These are phyloP conservation scores for Rhinichthys osculus DNA, from an alignment of 2,797 vertebrate species.

Conservation along the genomic window DNA sequence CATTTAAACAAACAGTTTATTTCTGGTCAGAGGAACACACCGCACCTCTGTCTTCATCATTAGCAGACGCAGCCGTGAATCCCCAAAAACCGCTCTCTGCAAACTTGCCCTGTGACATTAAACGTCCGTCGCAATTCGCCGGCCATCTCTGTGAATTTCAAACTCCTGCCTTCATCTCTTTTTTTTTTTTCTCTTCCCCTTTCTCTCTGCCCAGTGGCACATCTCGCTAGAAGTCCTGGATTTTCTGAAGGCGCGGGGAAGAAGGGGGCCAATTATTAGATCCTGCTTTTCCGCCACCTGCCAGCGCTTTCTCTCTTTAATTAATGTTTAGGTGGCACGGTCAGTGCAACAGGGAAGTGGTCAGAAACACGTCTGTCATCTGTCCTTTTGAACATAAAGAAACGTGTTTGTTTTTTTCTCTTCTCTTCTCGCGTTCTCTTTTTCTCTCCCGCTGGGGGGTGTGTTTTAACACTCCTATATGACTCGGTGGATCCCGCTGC, in stretches of 20 bases:
- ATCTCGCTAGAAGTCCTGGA: conserved; percentile 80
- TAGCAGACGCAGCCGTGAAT: conserved; percentile 81
- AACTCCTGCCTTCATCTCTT: conserved; percentile 52
- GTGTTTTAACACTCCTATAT: conserved; percentile 70
- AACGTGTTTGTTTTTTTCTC: conserved; percentile 88
- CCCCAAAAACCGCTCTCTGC: conserved; percentile 79
- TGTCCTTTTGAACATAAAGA: conserved; percentile 81
- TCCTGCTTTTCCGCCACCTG: conserved; percentile 94
- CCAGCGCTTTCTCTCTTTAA: conserved; percentile 93
- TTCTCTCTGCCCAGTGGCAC: conserved; percentile 95
- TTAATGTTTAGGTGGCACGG: conserved; percentile 93
- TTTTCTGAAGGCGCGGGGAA: conserved; percentile 85
- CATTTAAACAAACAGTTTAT: conserved; percentile 44
- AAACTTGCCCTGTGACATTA: conserved; percentile 80
- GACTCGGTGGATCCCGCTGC: conserved; percentile 69
- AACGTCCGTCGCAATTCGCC: conserved; percentile 73
- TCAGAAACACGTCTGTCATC: conserved; percentile 88
- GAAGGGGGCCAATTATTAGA: conserved; percentile 97
- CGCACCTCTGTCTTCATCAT: conserved; percentile 72
- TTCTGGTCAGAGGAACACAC: conserved; percentile 25
- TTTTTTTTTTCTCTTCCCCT: conserved; percentile 72
- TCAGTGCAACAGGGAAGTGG: conserved; percentile 93
- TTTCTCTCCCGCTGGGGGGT: conserved; percentile 74
- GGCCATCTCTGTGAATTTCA: conserved; percentile 20
- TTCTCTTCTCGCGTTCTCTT: conserved; percentile 73